These are phyloP conservation scores for Danio rerio DNA, from an alignment of 2,113 vertebrate species.

Conservation along the genomic window DNA sequence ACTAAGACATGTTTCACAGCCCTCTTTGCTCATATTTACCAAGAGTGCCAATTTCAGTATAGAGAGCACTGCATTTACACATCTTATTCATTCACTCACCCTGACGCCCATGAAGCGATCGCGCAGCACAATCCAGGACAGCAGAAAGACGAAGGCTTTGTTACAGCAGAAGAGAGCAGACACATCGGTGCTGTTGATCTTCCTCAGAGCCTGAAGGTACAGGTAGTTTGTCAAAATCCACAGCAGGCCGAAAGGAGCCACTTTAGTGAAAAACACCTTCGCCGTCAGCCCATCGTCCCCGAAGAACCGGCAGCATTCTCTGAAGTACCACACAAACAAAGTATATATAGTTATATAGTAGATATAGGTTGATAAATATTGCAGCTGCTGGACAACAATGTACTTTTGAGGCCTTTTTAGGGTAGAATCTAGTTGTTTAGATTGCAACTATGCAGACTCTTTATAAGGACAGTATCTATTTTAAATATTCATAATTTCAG, in stretches of 20 bases:
- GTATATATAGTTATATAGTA: too few species aligned
- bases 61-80: too few species aligned
- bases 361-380: too few species aligned
- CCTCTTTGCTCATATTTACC: too few species aligned
- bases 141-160: constrained; percentile 98
- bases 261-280: constrained; percentile 94
- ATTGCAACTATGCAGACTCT: too few species aligned
- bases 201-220: constrained; percentile 97
- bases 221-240: constrained; percentile 98
- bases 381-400: too few species aligned
- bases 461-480: too few species aligned
- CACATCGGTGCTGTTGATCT: constrained; percentile 95
- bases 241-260: constrained; percentile 93
- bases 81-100: constrained; percentile 78
- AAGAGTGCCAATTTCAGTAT: too few species aligned
- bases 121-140: constrained; percentile 97
- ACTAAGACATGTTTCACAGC: too few species aligned
- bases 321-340: constrained; percentile 65
- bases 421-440: too few species aligned
- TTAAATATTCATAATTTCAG: too few species aligned
- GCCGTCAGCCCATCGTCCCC: constrained; percentile 93
- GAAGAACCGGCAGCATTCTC: constrained; percentile 95
- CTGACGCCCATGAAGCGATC: constrained; percentile 98
- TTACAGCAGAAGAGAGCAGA: constrained; percentile 98
- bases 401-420: too few species aligned